These are phyloP conservation scores for Muscidifurax raptorellus DNA, from an alignment of 1,140 invertebrate species.

Conservation along the genomic window DNA sequence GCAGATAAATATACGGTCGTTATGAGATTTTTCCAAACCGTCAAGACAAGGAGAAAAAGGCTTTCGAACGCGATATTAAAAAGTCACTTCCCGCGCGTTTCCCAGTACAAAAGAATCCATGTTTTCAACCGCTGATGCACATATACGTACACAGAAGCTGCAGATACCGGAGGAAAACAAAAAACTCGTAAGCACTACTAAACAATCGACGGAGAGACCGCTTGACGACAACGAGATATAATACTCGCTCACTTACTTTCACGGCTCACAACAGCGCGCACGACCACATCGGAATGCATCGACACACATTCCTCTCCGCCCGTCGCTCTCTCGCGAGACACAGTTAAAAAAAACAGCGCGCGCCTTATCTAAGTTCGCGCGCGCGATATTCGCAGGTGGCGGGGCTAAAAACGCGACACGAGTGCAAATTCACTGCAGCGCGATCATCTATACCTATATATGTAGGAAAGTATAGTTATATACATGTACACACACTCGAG, in stretches of 20 bases:
- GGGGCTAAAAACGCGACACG: constrained; percentile 4
- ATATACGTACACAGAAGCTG: no score
- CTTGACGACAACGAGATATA: background rate
- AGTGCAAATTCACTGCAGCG: constrained; percentile 10
- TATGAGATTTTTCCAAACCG: no score
- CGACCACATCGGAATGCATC: constrained; percentile 21
- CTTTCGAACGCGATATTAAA: no score
- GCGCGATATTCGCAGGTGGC: constrained; percentile 19
- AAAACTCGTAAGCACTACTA: background rate
- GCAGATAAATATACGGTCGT: no score
- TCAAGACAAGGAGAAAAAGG: no score
- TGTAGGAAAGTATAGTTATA: background rate
- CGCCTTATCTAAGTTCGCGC: constrained; percentile 22
- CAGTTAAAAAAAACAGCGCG: constrained; percentile 5
- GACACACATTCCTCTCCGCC: constrained; percentile 20
- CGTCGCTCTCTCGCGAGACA: background rate
- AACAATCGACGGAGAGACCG: background rate
- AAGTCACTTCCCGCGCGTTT: no score
- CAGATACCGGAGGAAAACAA: no score
- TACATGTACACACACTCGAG: background rate
- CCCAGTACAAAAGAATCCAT: no score
- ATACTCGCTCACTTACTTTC: background rate
- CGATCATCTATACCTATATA: background rate
- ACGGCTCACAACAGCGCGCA: background rate
- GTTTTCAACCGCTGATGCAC: no score